phyloP scores from a whole-genome alignment of 1,140 invertebrate genomes.

The Cyclargus thomasi region DNA sequence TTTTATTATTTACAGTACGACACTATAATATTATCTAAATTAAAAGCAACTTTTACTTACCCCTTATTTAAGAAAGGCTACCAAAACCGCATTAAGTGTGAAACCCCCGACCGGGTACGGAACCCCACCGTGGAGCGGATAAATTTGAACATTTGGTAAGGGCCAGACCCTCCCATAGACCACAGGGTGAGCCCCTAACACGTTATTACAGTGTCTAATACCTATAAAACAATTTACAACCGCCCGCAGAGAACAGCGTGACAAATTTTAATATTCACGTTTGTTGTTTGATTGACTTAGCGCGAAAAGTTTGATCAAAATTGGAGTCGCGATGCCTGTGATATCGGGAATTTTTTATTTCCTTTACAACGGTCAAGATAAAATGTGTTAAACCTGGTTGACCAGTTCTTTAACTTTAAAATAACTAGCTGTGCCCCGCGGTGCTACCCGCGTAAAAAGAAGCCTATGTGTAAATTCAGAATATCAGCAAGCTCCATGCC shows the following conservation, averaged over 20 bases:
- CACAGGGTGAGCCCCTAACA: conserved; percentile 19
- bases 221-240: conserved; percentile 20
- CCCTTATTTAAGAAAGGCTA: background rate
- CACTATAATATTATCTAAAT: too few species aligned
- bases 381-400: too few species aligned
- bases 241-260: conserved; percentile 15
- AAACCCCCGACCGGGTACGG: background rate
- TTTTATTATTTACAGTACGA: too few species aligned
- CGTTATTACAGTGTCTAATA: conserved; percentile 22
- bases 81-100: conserved; percentile 9
- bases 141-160: conserved; percentile 22
- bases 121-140: conserved; percentile 16
- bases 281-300: background rate
- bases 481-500: too few species aligned
- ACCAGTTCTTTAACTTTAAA: too few species aligned
- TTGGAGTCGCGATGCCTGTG: too few species aligned
- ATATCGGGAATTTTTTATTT: too few species aligned
- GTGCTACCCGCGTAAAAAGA: too few species aligned
- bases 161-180: conserved; percentile 22
- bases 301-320: background rate
- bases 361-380: too few species aligned
- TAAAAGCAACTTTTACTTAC: too few species aligned
- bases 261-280: background rate
- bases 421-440: too few species aligned
- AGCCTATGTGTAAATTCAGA: too few species aligned